A percentile compares a stretch with the other conserved stretches of the same genome.
phyloP scores from a whole-genome alignment of 2,797 vertebrate species.

The Periophthalmus magnuspinnatus region DNA sequence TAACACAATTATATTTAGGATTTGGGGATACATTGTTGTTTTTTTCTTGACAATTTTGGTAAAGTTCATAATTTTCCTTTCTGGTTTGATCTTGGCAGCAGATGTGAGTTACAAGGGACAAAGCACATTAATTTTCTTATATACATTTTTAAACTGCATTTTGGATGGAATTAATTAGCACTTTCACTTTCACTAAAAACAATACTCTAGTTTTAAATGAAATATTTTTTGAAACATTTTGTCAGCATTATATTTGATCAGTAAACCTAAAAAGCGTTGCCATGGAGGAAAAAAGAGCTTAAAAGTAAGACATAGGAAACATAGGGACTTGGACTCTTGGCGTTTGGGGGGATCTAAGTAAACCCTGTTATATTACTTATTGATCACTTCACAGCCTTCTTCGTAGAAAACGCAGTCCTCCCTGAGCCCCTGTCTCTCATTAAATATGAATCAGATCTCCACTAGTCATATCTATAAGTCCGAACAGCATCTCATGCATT shows the following conservation, averaged over 20 bases:
- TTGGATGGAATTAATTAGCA: not conserved
- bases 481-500: slow-evolving; percentile 38
- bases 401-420: slow-evolving; percentile 48
- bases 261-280: slow-evolving; percentile 9
- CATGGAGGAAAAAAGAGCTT: slow-evolving; percentile 1
- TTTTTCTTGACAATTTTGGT: too few species aligned
- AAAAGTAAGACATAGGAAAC: slow-evolving; percentile 24
- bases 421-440: slow-evolving; percentile 40
- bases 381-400: slow-evolving; percentile 57
- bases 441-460: slow-evolving; percentile 60
- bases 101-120: too few species aligned
- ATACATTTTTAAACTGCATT: too few species aligned
- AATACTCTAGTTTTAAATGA: too few species aligned
- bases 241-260: slow-evolving; percentile 15
- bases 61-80: too few species aligned
- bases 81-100: too few species aligned
- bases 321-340: slow-evolving; percentile 25
- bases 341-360: slow-evolving; percentile 44
- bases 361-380: slow-evolving; percentile 73
- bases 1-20: too few species aligned
- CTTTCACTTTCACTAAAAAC: slow-evolving; percentile 22
- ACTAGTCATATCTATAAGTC: slow-evolving; percentile 49
- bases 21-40: too few species aligned
- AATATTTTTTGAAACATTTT: not conserved
- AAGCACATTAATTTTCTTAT: too few species aligned